Conservation (phyloP, 2,797 vertebrate species). For the Sebastes itinus region DNA sequence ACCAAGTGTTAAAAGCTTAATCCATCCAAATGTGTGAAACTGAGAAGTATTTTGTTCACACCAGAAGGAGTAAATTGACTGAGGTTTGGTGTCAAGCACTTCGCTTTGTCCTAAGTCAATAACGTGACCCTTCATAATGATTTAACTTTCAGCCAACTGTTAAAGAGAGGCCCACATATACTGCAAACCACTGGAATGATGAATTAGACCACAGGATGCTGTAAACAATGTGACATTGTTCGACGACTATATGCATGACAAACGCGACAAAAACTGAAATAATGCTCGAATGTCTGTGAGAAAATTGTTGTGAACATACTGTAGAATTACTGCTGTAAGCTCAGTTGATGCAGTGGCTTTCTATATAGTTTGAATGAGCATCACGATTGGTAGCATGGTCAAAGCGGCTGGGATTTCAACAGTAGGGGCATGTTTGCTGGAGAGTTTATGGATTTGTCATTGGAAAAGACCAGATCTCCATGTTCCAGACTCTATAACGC, state of each 20-base stretch:
- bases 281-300: slow-evolving; percentile 2
- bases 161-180: slow-evolving; percentile 11
- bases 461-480: slow-evolving; percentile 77
- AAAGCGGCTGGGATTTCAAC: slow-evolving; percentile 59
- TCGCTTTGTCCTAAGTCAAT: slow-evolving; percentile 69
- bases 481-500: slow-evolving; percentile 78
- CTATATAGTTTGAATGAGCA: slow-evolving; percentile 46
- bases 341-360: slow-evolving; percentile 50
- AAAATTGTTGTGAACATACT: slow-evolving; percentile 50
- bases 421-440: slow-evolving; percentile 70
- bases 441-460: slow-evolving; percentile 81
- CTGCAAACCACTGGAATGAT: neutral
- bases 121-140: slow-evolving; percentile 65
- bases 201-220: neutral
- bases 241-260: neutral
- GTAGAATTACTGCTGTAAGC: slow-evolving; percentile 61
- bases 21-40: slow-evolving; percentile 84
- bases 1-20: slow-evolving; percentile 85
- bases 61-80: slow-evolving; percentile 80
- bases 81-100: slow-evolving; percentile 76
- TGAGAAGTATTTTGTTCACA: slow-evolving; percentile 84
- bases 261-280: slow-evolving; percentile 11
- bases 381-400: slow-evolving; percentile 43
- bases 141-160: slow-evolving; percentile 75
- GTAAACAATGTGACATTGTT: neutral